Conservation (phyloP, 2,113 vertebrate species). For the Ammospiza caudacuta region DNA sequence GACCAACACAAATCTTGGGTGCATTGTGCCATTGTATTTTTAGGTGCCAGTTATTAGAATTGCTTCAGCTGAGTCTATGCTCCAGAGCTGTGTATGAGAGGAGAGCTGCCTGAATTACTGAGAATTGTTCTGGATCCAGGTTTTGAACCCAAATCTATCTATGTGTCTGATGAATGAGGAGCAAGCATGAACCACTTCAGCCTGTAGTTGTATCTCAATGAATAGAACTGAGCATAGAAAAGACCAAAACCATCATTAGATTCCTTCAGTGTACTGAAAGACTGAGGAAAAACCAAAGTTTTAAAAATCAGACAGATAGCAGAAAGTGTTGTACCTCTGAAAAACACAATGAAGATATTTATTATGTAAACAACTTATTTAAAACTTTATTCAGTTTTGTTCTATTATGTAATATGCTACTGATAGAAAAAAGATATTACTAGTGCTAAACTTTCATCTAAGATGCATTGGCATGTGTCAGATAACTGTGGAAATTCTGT, state of each 20-base stretch:
- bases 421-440: background rate
- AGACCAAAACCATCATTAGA: background rate
- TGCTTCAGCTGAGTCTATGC: background rate
- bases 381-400: background rate
- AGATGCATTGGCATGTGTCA: constrained; percentile 37
- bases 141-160: background rate
- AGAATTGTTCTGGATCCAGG: background rate
- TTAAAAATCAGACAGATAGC: background rate
- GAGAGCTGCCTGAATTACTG: background rate
- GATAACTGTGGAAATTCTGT: constrained; percentile 37
- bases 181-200: background rate
- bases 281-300: background rate
- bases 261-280: background rate
- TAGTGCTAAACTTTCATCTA: constrained; percentile 25
- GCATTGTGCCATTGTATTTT: background rate
- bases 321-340: background rate
- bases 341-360: background rate
- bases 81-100: background rate
- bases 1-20: background rate
- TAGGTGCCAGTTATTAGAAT: background rate
- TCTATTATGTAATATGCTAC: background rate
- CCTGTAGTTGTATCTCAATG: background rate
- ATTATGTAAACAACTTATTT: background rate
- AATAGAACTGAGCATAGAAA: background rate
- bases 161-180: background rate